Conservation (phyloP, 2,888 invertebrate genomes). For the Erebia ligea region DNA sequence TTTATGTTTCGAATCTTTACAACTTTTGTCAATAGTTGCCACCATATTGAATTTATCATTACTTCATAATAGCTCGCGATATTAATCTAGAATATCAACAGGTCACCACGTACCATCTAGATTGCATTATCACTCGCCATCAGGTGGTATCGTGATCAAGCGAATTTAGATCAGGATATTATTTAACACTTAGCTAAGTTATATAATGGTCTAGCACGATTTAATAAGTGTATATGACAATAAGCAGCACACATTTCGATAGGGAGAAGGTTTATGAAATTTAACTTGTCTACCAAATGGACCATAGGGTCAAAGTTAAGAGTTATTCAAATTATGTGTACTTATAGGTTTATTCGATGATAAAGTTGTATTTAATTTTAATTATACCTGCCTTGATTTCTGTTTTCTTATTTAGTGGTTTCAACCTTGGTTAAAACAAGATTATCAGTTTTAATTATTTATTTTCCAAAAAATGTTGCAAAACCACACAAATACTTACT, state of each 20-base stretch:
- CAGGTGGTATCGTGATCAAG: conserved; percentile 12
- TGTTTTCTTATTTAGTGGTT: too few relatives aligned
- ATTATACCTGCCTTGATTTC: too few relatives aligned
- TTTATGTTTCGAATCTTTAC: background rate
- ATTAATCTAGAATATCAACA: background rate
- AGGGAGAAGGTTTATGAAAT: background rate
- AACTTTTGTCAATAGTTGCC: too few relatives aligned
- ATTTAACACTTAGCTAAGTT: conserved; percentile 15
- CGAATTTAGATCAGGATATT: conserved; percentile 17
- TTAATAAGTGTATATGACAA: background rate
- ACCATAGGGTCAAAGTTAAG: background rate
- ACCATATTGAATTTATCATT: background rate
- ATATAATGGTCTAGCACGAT: background rate
- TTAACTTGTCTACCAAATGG: background rate
- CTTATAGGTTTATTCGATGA: too few relatives aligned
- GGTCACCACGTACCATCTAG: conserved; percentile 10
- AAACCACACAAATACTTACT: too few relatives aligned
- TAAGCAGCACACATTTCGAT: background rate
- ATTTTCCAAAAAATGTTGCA: too few relatives aligned
- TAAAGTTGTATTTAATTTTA: too few relatives aligned
- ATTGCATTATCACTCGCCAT: conserved; percentile 17
- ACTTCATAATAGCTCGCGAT: background rate
- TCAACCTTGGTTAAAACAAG: too few relatives aligned
- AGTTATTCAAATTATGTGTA: too few relatives aligned
- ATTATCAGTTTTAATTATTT: too few relatives aligned